Percentiles rank a stretch among this genome's conserved stretches.
Evolutionary conservation across 2,888 invertebrate genomes (phyloP).

Genomic region (Pediacus dermestoides): DNA sequence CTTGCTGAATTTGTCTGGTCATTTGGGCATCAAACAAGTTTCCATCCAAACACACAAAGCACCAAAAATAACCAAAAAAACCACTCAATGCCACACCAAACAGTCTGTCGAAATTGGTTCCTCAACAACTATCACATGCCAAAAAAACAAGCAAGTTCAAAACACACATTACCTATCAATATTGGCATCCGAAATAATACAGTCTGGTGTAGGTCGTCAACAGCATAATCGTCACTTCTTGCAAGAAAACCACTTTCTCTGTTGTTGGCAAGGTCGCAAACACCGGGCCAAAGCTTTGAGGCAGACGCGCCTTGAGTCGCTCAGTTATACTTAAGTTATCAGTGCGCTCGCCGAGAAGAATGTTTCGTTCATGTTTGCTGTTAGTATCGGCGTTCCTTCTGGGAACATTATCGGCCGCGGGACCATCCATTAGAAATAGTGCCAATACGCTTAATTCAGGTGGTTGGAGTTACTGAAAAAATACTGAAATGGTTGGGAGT

Average conservation of each 20-base stretch:
- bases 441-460: constrained; percentile 5
- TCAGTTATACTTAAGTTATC: constrained; percentile 13
- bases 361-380: constrained; percentile 22
- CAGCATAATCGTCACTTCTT: constrained; percentile 12
- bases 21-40: too few relatives aligned
- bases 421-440: constrained; percentile 17
- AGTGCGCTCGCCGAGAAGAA: constrained; percentile 16
- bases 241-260: constrained; percentile 36
- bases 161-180: too few relatives aligned
- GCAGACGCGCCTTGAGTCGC: constrained; percentile 7
- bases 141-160: too few relatives aligned
- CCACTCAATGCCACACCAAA: too few relatives aligned
- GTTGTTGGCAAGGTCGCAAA: constrained; percentile 33
- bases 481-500: constrained; percentile 9
- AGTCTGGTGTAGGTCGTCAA: constrained; percentile 6
- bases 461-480: not conserved
- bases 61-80: too few relatives aligned
- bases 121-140: too few relatives aligned
- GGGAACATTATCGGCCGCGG: constrained; percentile 30
- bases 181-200: constrained; percentile 7
- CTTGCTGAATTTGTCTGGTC: too few relatives aligned
- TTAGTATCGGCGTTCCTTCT: constrained; percentile 25
- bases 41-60: too few relatives aligned
- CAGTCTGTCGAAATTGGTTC: too few relatives aligned
- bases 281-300: constrained; percentile 24